Evolutionary conservation across 2,888 invertebrate genomes (phyloP), one percentile per base, ranked within the genome.

Genomic region (Scaptomyza polygonia): DNA sequence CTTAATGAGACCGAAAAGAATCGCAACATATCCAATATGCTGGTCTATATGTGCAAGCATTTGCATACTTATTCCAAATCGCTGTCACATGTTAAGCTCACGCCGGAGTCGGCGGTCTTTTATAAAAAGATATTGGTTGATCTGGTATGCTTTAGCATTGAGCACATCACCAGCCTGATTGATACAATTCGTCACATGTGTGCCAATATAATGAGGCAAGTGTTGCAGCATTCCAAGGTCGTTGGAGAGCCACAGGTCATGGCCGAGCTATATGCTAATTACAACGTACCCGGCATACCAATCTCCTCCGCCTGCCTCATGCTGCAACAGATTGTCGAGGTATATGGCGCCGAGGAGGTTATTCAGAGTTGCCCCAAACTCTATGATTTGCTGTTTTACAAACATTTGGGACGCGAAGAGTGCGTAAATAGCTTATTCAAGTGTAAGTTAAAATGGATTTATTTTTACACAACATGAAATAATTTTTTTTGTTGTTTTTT

Each of bases 161-260:
- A 92, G 0, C 93, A 94, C 77, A 90, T 95, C 45, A 94, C 95
- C 49, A 94, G 95, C 90, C 93, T 93, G 79, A 93, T 94, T 88
- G 95, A 95, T 85, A 93, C 94, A 71, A 94, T 95, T 25, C 90
- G 94, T 0, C 94, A 94, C 80, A 90, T 94, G 52, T 91, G 94
- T 0, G 93, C 93, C 21, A 93, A 93, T 67, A 89, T 93, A 25
- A 89, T 93, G 61, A 89, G 89, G 3, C 92, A 93, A 78, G 79
- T 93, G 11, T 86, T 93, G 25, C 90, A 90, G 39, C 79, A 92
- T 5, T 91, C 92, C 18, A 73, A 80, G 27, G 86, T 80, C 8
- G 82, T 88, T 16, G 67, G 84, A 0, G 86, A 87, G 45, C 62
- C 52, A 0, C 75, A 72, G 54, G 62, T 90, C 3, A 59, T 88